Base-by-base conservation (phyloP, 1,140 invertebrate genomes). In the Palaemon carinicauda region DNA sequence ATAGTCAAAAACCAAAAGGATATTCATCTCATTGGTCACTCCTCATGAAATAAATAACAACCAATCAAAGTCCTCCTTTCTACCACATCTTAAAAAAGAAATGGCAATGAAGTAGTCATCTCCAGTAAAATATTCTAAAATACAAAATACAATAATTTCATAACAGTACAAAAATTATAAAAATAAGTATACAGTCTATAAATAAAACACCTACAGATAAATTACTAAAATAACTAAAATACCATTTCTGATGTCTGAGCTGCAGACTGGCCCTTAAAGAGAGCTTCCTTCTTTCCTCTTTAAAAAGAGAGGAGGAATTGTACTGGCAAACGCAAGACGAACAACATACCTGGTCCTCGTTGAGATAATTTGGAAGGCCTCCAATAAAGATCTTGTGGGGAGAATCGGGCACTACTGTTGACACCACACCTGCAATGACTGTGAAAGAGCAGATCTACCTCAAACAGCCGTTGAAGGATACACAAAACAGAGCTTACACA, bases 371-470 rank as follows among this genome's bases (percentile, higher is more conserved):
- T 54, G 99, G 99, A 88, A 99, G 93, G 90, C 99, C 98, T 90
- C 99, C 98, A 92, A 99, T 98, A 94, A 99, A 99, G 91, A 99
- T 98, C 94, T 96, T 99, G 94, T 95, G 98, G 90, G 98, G 98
- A 19, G 98, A 99, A 93, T 99, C 99, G 90, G 96, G 95, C 88
- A 99, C 97, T 88, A 98, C 96, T 79, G 97, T 95, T 24, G 93
- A 94, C 41, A 94, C 93, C 80, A 93, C 96, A 91, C 95, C 96
- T 92, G 93, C 87, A 89, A 91, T 88, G 91, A 92, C 92, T 83
- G n/a, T 83, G 81, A 33, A 83, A 54, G 24, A 33, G 90, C 88
- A 80, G 91, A 7, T 9, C 41, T 12, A 5, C 41, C 0, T 41
- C 41, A 41, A 12, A 41, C 41, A 41, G 33, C 33, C 9, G 33